Conservation (phyloP, 2,888 invertebrate genomes). For the Pseudolycoriella hygida region DNA sequence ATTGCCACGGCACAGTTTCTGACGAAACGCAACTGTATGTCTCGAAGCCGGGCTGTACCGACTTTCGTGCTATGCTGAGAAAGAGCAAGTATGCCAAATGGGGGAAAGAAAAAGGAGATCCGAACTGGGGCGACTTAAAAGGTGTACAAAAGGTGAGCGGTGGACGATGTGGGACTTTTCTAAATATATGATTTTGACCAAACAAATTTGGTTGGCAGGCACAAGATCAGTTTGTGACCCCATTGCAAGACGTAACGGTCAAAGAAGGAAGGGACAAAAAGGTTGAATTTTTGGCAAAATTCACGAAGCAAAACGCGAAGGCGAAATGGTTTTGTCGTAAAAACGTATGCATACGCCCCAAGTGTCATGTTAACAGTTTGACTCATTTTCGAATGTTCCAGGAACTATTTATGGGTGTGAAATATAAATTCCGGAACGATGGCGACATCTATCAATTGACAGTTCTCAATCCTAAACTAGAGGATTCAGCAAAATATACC, state of each 20-base stretch:
- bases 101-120: constrained; percentile 79
- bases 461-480: constrained; percentile 79
- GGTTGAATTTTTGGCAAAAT: constrained; percentile 81
- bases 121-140: constrained; percentile 86
- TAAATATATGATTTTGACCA: not conserved
- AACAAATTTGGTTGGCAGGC: constrained; percentile 33
- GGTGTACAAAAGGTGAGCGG: constrained; percentile 73
- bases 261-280: constrained; percentile 95
- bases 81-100: constrained; percentile 91
- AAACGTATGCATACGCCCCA: constrained; percentile 50
- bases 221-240: constrained; percentile 85
- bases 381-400: constrained; percentile 24
- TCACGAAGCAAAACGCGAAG: constrained; percentile 90
- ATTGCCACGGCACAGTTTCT: constrained; percentile 87
- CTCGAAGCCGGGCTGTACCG: constrained; percentile 93
- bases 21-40: constrained; percentile 94
- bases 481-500: constrained; percentile 93
- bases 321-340: constrained; percentile 85
- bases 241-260: constrained; percentile 82
- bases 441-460: constrained; percentile 81
- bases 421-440: constrained; percentile 89
- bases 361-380: too few relatives aligned
- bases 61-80: constrained; percentile 96
- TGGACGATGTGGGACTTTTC: too few relatives aligned
- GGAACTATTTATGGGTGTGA: constrained; percentile 91